These are phyloP conservation scores for Mystacides longicornis DNA, from an alignment of 2,888 invertebrate species.

Conservation along the genomic window DNA sequence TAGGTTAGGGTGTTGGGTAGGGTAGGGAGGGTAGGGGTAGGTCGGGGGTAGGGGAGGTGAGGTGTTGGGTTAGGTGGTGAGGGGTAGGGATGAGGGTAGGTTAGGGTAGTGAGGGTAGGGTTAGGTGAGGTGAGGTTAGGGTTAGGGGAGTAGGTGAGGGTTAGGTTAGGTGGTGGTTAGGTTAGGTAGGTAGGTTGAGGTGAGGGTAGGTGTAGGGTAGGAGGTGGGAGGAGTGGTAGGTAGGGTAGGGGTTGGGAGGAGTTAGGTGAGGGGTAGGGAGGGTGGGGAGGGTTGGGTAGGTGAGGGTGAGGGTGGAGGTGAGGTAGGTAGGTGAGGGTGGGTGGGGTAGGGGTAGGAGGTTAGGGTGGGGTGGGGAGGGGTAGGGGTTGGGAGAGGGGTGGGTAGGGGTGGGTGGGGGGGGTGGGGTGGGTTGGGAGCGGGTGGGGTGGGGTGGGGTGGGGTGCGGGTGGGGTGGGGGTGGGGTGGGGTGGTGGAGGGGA, in stretches of 20 bases:
- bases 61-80: slow-evolving; percentile 3
- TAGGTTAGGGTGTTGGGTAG: slow-evolving; percentile 4
- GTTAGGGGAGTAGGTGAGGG: background rate
- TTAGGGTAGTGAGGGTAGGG: slow-evolving; percentile 11
- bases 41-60: background rate
- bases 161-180: slow-evolving; percentile 10
- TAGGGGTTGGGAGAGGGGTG: slow-evolving; percentile 5
- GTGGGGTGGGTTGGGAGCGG: slow-evolving; percentile 24
- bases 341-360: slow-evolving; percentile 12
- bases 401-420: slow-evolving; percentile 19
- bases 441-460: slow-evolving; percentile 24
- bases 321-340: slow-evolving; percentile 10
- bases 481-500: slow-evolving; percentile 27
- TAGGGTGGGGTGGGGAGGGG: slow-evolving; percentile 11
- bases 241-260: slow-evolving; percentile 6
- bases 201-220: slow-evolving; percentile 13
- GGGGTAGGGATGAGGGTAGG: slow-evolving; percentile 6
- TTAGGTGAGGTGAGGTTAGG: slow-evolving; percentile 10
- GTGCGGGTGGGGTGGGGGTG: slow-evolving; percentile 24
- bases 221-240: slow-evolving; percentile 7
- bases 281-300: slow-evolving; percentile 5
- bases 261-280: slow-evolving; percentile 7
- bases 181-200: slow-evolving; percentile 12
- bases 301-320: slow-evolving; percentile 4
- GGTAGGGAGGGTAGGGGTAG: slow-evolving; percentile 3